Evolutionary conservation across 2,113 vertebrate genomes (phyloP), one percentile per base, ranked within the genome.

Genomic region (Atrichornis clamosus): DNA sequence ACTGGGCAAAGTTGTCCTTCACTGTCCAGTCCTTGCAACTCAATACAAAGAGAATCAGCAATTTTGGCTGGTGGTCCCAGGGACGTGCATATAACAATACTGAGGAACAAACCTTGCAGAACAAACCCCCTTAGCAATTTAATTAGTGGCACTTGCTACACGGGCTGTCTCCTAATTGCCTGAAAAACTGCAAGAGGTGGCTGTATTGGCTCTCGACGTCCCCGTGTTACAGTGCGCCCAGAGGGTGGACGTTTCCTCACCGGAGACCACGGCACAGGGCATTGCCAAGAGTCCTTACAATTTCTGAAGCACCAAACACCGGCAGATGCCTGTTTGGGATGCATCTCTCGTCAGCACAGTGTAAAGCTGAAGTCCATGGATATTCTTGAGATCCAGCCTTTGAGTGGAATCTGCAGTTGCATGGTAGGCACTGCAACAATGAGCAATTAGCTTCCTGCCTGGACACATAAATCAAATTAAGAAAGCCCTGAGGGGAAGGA

Each of bases 401-500:
- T 14, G 41, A 30, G 24, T 32, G 69, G 82, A 76, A 77, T 32
- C 84, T 92, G 90, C 68, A 67, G 9, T 78, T 91, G 73, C 37
- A 8, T 9, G 30, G 41, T 35, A 68, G 32, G 80, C 64, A 3
- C 64, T 41, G 68, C 85, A 88, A 76, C 90, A 91, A 81, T 93
- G 91, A 95, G 75, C 87, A 94, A 77, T 96, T 95, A 82, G 65
- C 75, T 95, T 86, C 81, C 89, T 96, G 89, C 84, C 81, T 95
- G 73, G 76, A 52, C 84, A 87, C 88, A 83, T 95, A 93, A 95
- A 96, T 96, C 94, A 95, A 93, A 96, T 95, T 93, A 89, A 88
- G 84, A 70, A 94, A 95, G 81, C 77, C 94, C 88, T 58, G 2
- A 69, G 86, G 83, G 89, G 68, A 56, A 81, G 60, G 80, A 60